Conservation (phyloP, 1,140 invertebrate genomes). For the Pachypsylla venusta region DNA sequence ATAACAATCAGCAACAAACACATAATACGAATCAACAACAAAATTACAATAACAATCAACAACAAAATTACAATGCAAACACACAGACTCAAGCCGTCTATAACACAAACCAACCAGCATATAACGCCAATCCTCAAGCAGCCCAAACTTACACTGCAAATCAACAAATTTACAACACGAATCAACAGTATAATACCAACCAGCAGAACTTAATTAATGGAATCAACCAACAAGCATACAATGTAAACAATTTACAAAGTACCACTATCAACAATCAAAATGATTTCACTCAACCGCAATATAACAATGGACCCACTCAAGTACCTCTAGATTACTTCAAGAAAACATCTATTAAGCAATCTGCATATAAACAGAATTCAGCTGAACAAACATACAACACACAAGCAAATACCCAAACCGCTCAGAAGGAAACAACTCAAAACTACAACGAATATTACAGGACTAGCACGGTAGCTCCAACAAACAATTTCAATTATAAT, state of each 20-base stretch:
- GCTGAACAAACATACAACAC: conserved; percentile 9
- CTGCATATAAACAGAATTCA: conserved; percentile 14
- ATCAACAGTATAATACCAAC: conserved; percentile 28
- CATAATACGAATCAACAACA: conserved; percentile 15
- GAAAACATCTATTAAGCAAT: conserved; percentile 13
- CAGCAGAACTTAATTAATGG: conserved; percentile 27
- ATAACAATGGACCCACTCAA: conserved; percentile 1
- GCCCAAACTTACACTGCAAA: conserved; percentile 7
- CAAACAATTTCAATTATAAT: conserved; percentile 17
- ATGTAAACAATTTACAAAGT: conserved; percentile 31
- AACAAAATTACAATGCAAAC: conserved; percentile 2
- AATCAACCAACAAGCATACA: conserved; percentile 29
- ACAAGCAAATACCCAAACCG: background rate
- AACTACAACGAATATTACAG: conserved; percentile 13
- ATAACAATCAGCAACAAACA: conserved; percentile 23
- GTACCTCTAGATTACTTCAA: conserved; percentile 7
- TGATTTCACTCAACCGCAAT: background rate
- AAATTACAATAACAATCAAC: conserved; percentile 9
- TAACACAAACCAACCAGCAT: too few species aligned
- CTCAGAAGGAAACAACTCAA: conserved; percentile 9
- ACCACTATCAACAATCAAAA: conserved; percentile 21
- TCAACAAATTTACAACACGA: conserved; percentile 24
- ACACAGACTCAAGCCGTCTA: too few species aligned
- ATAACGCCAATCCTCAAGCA: background rate
- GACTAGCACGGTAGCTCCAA: conserved; percentile 13